phyloP scores from a whole-genome alignment of 2,888 invertebrate genomes.

The Amblyjoppa fuscipennis region DNA sequence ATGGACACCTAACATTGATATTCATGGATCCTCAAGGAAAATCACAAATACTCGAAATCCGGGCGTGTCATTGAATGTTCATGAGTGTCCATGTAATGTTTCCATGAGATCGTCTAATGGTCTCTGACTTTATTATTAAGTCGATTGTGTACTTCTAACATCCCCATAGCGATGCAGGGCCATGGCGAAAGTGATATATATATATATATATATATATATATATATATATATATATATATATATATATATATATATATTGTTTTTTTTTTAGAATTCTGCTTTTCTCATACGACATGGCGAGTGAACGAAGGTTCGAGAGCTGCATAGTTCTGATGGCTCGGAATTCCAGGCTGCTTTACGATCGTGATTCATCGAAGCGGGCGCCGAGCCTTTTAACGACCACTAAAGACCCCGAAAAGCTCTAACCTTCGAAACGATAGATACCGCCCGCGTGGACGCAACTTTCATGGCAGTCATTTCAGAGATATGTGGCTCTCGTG shows the following conservation, averaged over 20 bases:
- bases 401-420: constrained; percentile 68
- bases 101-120: too few relatives aligned
- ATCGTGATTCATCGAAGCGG: constrained; percentile 70
- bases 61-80: too few relatives aligned
- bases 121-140: too few relatives aligned
- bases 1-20: background rate
- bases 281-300: constrained; percentile 6
- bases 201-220: background rate
- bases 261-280: background rate
- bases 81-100: too few relatives aligned
- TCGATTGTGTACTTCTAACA: too few relatives aligned
- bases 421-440: constrained; percentile 17
- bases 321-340: constrained; percentile 40
- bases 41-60: too few relatives aligned
- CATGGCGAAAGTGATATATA: too few relatives aligned
- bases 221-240: too few relatives aligned
- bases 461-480: constrained; percentile 64
- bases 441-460: constrained; percentile 49
- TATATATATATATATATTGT: background rate
- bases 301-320: constrained; percentile 8
- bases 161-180: too few relatives aligned
- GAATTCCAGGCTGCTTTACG: constrained; percentile 61
- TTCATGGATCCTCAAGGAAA: background rate
- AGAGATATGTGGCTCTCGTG: constrained; percentile 43
- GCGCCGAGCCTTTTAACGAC: constrained; percentile 70